Conservation (phyloP, 92 coral and sea anemone species). For the Micromussa lordhowensis region DNA sequence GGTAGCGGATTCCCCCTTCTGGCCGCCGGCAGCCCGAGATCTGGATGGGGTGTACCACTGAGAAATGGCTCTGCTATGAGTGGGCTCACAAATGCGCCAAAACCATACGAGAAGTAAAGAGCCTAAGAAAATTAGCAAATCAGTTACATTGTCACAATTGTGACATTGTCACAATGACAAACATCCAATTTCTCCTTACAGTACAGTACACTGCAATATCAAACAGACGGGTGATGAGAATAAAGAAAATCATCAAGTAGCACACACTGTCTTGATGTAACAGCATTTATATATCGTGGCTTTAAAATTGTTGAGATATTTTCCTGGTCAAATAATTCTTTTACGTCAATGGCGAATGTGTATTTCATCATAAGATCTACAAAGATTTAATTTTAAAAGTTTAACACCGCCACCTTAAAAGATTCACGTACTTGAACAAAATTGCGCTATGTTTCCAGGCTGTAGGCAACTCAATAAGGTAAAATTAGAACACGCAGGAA, state of each 20-base stretch:
- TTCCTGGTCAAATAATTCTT: no score
- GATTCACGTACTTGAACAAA: neutral
- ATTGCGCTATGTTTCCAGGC: neutral
- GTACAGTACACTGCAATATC: neutral
- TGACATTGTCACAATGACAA: neutral
- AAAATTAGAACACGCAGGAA: neutral
- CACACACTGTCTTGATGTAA: no score
- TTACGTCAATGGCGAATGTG: no score
- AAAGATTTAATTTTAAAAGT: neutral
- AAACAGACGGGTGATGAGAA: neutral
- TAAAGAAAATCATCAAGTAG: neutral
- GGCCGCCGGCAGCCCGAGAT: constrained; percentile 69
- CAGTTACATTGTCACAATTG: no score
- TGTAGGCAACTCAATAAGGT: neutral
- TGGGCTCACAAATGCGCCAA: constrained; percentile 96
- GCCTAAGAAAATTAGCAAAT: constrained; percentile 57
- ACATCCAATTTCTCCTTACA: neutral
- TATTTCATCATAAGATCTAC: no score
- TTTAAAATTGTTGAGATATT: neutral
- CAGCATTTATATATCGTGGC: neutral
- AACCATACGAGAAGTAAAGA: constrained; percentile 89
- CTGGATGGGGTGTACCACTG: constrained; percentile 88
- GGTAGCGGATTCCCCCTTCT: constrained; percentile 79
- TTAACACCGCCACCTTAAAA: neutral
- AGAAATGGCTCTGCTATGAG: constrained; percentile 96